phyloP scores from a whole-genome alignment of 2,888 invertebrate genomes.

The Marronus borbonicus region DNA sequence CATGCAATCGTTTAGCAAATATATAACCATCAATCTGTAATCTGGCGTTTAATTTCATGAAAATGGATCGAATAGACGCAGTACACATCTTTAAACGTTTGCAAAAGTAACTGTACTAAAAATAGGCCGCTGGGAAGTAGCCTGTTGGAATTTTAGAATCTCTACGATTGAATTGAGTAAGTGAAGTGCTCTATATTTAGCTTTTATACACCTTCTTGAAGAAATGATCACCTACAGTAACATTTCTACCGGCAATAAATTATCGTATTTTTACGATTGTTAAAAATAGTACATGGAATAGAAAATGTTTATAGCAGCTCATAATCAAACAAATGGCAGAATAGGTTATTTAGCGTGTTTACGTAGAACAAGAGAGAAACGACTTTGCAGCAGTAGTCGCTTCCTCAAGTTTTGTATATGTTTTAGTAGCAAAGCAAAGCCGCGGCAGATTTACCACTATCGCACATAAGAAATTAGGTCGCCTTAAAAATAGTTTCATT shows the following conservation, averaged over 20 bases:
- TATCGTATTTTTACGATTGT: too few relatives aligned
- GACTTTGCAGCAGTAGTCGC: slow-evolving; percentile 3
- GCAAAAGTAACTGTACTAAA: slow-evolving; percentile 10
- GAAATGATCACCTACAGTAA: background rate
- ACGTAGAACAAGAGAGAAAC: background rate
- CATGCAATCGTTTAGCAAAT: too few relatives aligned
- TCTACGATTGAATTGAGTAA: slow-evolving; percentile 22
- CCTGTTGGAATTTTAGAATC: slow-evolving; percentile 10
- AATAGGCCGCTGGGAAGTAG: slow-evolving; percentile 20
- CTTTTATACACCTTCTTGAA: slow-evolving; percentile 4
- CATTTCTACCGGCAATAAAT: too few relatives aligned
- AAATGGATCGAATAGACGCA: background rate
- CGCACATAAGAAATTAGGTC: slow-evolving; percentile 26
- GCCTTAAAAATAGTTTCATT: slow-evolving; percentile 37
- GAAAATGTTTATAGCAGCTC: too few relatives aligned
- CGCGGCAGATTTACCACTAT: slow-evolving; percentile 20
- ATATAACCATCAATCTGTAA: background rate
- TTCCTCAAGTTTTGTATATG: slow-evolving; percentile 17
- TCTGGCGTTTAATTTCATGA: background rate
- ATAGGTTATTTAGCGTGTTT: background rate
- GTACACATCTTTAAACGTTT: background rate
- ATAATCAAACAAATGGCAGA: too few relatives aligned
- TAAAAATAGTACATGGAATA: too few relatives aligned
- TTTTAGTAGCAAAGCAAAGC: slow-evolving; percentile 8
- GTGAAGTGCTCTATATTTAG: slow-evolving; percentile 22